Base-by-base conservation (phyloP, 2,888 invertebrate genomes). In the Limenitis camilla region DNA sequence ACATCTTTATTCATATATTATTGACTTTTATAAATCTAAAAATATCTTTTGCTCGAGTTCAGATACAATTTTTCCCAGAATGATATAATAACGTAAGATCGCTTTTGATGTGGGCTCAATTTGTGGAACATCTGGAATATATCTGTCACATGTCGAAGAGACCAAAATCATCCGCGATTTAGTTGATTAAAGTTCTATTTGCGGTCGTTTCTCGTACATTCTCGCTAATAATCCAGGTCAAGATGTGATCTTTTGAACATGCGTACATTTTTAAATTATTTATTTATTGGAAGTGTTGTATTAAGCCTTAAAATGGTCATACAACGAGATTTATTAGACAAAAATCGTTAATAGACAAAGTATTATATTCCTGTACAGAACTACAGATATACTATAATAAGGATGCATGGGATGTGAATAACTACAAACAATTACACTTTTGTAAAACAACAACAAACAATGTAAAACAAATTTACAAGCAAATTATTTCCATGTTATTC, bases 101-200 rank as follows among this genome's bases (percentile, higher is more conserved):
- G 64, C 62, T 71, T 77, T 78, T 77, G 75, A 78, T 76, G 76
- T 78, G 70, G 69, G 67, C 71, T 71, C 71, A 70, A 67, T 72
- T 67, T 63, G 62, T 56, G 65, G 61, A 72, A 64, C 77, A 72
- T 81, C 81, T 82, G 82, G 73, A 52, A 68, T 70, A 61, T 69
- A 72, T 81, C 75, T 68, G 59, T 76, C 74, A 71, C 65, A 67
- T 72, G 74, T 75, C 72, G 73, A 75, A 69, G 68, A 67, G 66
- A 73, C 69, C 59, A 68, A 70, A 70, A 71, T 71, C 69, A 73
- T 75, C 67, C 67, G 63, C 63, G 71, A 71, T 73, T 76, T 75
- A 69, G 60, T 64, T 71, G 73, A 77, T 78, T 75, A 78, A 65
- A 61, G 68, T 66, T 67, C 62, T 67, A 66, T 72, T 71, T 75